Base-by-base conservation (phyloP, 1,140 invertebrate species). In the Telenomus remus region DNA sequence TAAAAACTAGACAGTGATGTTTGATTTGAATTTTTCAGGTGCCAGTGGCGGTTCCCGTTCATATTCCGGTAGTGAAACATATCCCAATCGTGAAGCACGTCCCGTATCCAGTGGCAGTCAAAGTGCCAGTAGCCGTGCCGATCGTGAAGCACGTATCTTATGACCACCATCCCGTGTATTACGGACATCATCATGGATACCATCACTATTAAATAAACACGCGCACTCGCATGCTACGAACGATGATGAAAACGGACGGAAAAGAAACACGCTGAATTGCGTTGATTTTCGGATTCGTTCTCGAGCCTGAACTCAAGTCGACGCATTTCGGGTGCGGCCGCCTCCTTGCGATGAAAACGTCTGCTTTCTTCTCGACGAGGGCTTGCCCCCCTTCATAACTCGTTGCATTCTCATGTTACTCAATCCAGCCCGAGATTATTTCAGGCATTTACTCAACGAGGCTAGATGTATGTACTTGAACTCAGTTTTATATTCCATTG, bases 21-120 rank as follows among this genome's bases (percentile, higher is more conserved):
- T 27, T 27, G 6, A 27, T 27, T 27, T 27, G 6, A 27, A 27
- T 27, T 37, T 70, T 86, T 9, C 59, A 84, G 19, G 73, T 86
- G 0, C 82, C 86, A 0, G 82, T 86, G 5, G 82, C 85, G 54
- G 81, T 83, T 47, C 85, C 82, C 19, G 81, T 27, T 27, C 19
- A 27, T 27, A 6, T 84, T 0, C 78, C 82, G 0, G 78, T 84
- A 2, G 81, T 81, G 15, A 75, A 79, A 35, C 76, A 47, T 7
- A 75, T 81, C 9, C 81, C 85, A 9, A 79, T 85, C 13, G 78
- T 82, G 43, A 82, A 84, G 0, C 79, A 81, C 47, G 84, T 85
- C 10, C 81, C 85, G 53, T 80, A 82, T 16, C 84, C 84, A 27
- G 84, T 84, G 42, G 51, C 81, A 10, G 80, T 85, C 49, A 81